Evolutionary conservation across 2,113 vertebrate species (phyloP).

Genomic region (Catharus bicknelli): DNA sequence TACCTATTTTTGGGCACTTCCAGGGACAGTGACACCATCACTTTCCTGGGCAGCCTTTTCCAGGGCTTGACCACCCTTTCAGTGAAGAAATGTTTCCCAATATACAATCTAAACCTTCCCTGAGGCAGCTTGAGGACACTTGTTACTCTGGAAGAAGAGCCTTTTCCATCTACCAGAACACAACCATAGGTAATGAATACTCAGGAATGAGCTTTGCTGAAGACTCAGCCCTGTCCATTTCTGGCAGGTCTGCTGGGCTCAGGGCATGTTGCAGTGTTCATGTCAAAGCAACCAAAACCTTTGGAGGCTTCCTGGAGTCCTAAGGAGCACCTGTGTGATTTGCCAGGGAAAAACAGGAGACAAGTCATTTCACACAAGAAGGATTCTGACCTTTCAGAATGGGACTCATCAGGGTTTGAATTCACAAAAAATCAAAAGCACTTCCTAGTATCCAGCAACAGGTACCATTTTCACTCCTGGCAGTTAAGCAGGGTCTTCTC

Average conservation of each 20-base stretch:
- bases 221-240: background rate
- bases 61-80: background rate
- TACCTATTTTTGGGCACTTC: background rate
- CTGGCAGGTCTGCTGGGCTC: background rate
- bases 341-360: background rate
- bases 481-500: background rate
- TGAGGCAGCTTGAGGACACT: background rate
- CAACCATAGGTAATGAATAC: background rate
- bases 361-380: background rate
- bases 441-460: background rate
- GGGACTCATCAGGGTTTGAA: background rate
- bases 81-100: background rate
- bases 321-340: background rate
- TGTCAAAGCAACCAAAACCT: background rate
- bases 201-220: background rate
- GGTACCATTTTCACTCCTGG: background rate
- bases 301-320: background rate
- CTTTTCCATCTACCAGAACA: background rate
- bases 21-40: background rate
- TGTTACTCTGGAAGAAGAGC: background rate
- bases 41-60: background rate
- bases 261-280: background rate
- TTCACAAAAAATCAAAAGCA: background rate
- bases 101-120: background rate
- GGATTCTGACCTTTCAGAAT: background rate